phyloP scores from a whole-genome alignment of 2,797 vertebrate species.

The Setipinna tenuifilis region DNA sequence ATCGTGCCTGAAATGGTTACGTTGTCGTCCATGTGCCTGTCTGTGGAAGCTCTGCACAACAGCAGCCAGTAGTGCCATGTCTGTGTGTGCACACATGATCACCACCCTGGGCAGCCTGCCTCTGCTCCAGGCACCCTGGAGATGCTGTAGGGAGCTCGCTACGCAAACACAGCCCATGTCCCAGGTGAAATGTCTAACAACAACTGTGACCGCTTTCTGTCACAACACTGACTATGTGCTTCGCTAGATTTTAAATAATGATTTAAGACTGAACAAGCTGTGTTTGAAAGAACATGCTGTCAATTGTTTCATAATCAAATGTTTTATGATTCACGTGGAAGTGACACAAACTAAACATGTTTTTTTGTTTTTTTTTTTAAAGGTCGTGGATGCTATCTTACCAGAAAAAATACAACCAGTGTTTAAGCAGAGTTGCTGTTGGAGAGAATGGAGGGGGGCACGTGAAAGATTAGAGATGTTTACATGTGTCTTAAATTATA shows the following conservation, averaged over 20 bases:
- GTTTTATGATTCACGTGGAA: slow-evolving; percentile 27
- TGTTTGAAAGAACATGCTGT: neutral
- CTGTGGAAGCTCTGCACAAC: neutral
- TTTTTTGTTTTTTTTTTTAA: no score
- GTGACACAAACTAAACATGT: slow-evolving; percentile 15
- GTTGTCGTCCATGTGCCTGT: neutral
- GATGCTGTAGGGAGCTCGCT: slow-evolving; percentile 7
- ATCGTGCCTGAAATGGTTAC: neutral
- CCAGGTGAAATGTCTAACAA: neutral
- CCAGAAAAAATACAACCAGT: neutral
- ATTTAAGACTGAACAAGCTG: neutral
- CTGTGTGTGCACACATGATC: neutral
- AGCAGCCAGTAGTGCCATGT: neutral
- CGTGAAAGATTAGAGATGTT: neutral
- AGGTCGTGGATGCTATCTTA: neutral
- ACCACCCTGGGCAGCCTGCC: neutral
- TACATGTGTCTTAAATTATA: neutral
- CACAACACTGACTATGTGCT: slow-evolving; percentile 5
- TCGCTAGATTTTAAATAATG: neutral
- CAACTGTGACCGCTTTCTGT: slow-evolving; percentile 39
- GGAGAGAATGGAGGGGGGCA: neutral
- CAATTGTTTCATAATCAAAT: neutral
- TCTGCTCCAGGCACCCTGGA: neutral
- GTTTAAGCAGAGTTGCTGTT: neutral
- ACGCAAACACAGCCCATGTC: slow-evolving; percentile 41